Base-by-base conservation (phyloP, 2,888 invertebrate species). In the Cactoblastis cactorum region DNA sequence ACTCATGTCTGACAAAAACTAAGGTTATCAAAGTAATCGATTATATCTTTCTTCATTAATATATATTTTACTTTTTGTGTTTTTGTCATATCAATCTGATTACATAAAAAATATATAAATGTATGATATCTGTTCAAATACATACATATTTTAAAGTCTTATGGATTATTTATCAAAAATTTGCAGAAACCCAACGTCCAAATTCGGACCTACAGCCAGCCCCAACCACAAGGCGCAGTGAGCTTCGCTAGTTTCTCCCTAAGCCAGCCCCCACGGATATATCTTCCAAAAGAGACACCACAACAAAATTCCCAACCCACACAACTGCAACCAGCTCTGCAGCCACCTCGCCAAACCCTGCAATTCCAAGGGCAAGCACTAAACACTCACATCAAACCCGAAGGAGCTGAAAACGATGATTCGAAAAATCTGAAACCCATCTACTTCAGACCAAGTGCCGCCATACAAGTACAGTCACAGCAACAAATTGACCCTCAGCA, bases 211-310 rank as follows among this genome's bases (percentile, higher is more conserved):
- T 34, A 33, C 34, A 41, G 12, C 9, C 49, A 49, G 11, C 41
- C 49, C 3, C 49, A 49, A 14, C 41, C 49, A 1, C 49, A 49
- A 49, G 49, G 77, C 15, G 80, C 85, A 1, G 61, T 80, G 1
- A 87, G 84, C 63, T 87, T 77, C 58, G 74, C 84, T 1, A 82
- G 75, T 45, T 83, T 80, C 54, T 73, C 79, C 0, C 76, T 75
- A 48, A 73, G 73, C 33, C 67, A 76, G 15, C 68, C 71, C 2
- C 22, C 56, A 0, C 64, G 57, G 1, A 33, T 55, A 5, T 53
- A 52, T 9, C 49, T 49, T 0, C 39, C 45, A 34, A 51, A 53
- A 45, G 43, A 34, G 14, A 35, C 24, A 35, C 22, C 11, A 22
- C 35, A 34, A 32, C 51, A 48, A 28, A 32, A 45, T 9, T 49